A percentile compares a stretch with the other conserved stretches of the same genome.
phyloP scores from a whole-genome alignment of 2,797 vertebrate species.

The Typhlichthys eigenmanni region DNA sequence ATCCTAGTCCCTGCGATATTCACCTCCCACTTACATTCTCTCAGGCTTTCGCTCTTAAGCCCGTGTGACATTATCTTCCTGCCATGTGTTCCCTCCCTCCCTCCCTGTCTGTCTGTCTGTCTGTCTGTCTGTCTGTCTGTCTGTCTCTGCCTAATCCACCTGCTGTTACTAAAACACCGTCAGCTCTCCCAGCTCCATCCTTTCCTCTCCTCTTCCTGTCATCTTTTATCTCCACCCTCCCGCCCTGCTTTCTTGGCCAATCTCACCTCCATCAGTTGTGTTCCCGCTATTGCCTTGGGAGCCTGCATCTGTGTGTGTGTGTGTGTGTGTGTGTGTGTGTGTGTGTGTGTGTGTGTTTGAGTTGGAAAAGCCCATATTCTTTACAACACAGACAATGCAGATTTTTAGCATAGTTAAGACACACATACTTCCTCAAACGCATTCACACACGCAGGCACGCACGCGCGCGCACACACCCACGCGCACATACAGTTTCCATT shows the following conservation, averaged over 20 bases:
- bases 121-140: constrained; percentile 10
- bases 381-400: constrained; percentile 26
- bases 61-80: constrained; percentile 48
- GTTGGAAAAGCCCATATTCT: constrained; percentile 23
- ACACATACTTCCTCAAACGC: neutral
- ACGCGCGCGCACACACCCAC: constrained; percentile 13
- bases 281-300: constrained; percentile 45
- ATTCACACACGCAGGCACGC: constrained; percentile 8
- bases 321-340: constrained; percentile 42
- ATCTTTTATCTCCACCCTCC: constrained; percentile 1
- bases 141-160: neutral
- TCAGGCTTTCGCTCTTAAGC: constrained; percentile 36
- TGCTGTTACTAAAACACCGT: constrained; percentile 4
- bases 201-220: constrained; percentile 11
- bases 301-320: constrained; percentile 28
- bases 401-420: constrained; percentile 4
- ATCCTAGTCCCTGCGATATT: constrained; percentile 22
- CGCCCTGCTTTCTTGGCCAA: constrained; percentile 19
- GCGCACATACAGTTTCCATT: constrained; percentile 38
- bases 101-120: constrained; percentile 8
- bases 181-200: constrained; percentile 6
- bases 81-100: constrained; percentile 25
- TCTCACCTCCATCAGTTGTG: constrained; percentile 63
- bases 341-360: constrained; percentile 39
- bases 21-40: constrained; percentile 37